Evolutionary conservation across 2,113 vertebrate genomes (phyloP).

Genomic region (Macroglossus sobrinus): DNA sequence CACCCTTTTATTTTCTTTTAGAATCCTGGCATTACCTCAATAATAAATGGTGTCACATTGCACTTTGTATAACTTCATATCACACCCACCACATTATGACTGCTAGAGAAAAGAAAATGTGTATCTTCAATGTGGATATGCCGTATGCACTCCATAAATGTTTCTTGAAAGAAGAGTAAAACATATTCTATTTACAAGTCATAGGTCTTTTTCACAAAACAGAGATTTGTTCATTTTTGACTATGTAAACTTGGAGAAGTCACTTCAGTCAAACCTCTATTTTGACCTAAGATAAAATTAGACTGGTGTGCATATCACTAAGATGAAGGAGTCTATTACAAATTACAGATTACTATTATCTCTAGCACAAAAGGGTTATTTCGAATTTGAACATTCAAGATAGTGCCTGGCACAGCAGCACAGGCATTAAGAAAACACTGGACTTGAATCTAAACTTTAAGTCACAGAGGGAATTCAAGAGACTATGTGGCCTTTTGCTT

Average conservation of each 20-base stretch:
- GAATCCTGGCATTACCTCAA: not conserved
- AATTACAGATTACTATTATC: not conserved
- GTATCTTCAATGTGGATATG: not conserved
- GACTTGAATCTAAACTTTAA: not conserved
- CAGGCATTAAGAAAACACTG: not conserved
- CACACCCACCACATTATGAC: not conserved
- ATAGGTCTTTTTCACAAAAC: not conserved
- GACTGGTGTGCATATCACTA: not conserved
- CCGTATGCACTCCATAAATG: not conserved
- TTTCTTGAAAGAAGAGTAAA: slow-evolving; percentile 21
- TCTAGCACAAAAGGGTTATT: not conserved
- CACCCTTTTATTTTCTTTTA: not conserved
- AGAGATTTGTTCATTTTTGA: slow-evolving; percentile 10
- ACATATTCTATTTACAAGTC: not conserved
- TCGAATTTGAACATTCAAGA: not conserved
- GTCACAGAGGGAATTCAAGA: not conserved
- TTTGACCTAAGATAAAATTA: not conserved
- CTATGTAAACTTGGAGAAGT: not conserved
- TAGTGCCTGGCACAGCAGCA: not conserved
- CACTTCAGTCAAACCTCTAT: not conserved
- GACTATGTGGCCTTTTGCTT: not conserved
- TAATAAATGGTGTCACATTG: not conserved
- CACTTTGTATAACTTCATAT: not conserved
- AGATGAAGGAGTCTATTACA: not conserved
- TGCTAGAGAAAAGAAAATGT: not conserved